Conservation (phyloP, 2,113 vertebrate genomes). For the Oncorhynchus mykiss region DNA sequence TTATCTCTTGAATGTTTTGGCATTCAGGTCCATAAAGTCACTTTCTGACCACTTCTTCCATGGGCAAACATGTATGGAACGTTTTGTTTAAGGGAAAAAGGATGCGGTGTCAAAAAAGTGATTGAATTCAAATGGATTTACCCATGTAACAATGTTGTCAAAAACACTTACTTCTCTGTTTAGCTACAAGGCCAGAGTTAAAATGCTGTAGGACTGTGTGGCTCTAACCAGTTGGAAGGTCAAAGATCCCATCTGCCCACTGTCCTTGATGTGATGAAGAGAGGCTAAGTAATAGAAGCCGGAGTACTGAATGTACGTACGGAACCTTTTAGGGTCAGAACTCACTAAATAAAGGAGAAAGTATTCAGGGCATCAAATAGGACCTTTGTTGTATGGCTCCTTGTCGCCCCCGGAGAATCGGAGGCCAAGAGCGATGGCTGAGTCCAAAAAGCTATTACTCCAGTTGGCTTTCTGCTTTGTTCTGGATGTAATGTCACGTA, state of each 20-base stretch:
- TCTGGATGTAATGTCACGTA: neutral
- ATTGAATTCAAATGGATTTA: no score
- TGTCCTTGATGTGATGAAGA: conserved; percentile 25
- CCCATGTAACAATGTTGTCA: no score
- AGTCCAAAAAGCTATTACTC: neutral
- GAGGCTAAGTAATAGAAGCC: conserved; percentile 4
- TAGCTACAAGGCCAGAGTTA: no score
- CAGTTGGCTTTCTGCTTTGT: neutral
- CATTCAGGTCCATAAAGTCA: no score
- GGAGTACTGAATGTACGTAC: neutral
- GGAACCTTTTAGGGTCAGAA: conserved; percentile 1
- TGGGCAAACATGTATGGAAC: no score
- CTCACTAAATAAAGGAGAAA: conserved; percentile 1
- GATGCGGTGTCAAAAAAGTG: no score
- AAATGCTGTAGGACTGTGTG: conserved; percentile 17
- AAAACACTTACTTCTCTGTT: no score
- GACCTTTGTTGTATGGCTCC: neutral
- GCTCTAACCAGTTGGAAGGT: conserved; percentile 41
- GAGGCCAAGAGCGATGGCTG: neutral
- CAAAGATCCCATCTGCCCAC: conserved; percentile 46
- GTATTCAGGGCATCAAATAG: neutral
- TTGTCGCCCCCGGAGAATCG: neutral
- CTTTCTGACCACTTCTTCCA: no score
- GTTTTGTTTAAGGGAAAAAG: no score
- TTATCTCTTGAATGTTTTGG: no score